A percentile compares a stretch with the other conserved stretches of the same genome.
Conservation (phyloP, 2,888 invertebrate genomes). For the Bibio marci region DNA sequence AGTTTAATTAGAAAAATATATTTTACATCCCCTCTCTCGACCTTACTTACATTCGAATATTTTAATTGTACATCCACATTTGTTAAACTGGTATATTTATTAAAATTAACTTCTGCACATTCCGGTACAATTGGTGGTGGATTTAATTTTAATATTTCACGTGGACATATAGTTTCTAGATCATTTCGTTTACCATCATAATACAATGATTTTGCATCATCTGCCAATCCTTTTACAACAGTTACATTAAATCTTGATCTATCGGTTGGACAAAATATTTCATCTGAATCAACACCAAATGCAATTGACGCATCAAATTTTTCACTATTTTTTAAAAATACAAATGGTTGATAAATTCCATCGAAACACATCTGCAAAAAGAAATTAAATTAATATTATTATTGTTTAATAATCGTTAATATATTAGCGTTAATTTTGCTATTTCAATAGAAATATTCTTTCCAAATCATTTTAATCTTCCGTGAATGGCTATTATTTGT, state of each 20-base stretch:
- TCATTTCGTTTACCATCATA: no score
- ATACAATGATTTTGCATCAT: not conserved
- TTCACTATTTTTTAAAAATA: conserved; percentile 27
- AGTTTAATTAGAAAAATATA: not conserved
- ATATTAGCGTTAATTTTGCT: no score
- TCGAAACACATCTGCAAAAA: conserved; percentile 22
- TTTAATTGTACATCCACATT: conserved; percentile 24
- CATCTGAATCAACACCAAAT: conserved; percentile 20
- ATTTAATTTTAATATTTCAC: conserved; percentile 26
- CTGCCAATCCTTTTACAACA: conserved; percentile 21
- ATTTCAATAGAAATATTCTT: no score
- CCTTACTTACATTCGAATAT: conserved; percentile 20
- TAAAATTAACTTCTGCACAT: conserved; percentile 26
- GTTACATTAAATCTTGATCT: conserved; percentile 21
- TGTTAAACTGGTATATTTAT: conserved; percentile 26
- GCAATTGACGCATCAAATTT: conserved; percentile 21
- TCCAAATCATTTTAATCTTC: no score
- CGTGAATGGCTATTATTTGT: no score
- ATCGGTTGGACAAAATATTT: conserved; percentile 18
- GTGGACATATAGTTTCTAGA: conserved; percentile 22
- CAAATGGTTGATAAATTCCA: conserved; percentile 24
- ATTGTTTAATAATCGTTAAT: no score
- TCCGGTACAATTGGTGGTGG: conserved; percentile 28
- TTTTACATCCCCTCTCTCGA: no score
- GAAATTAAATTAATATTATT: conserved; percentile 1